Evolutionary conservation across 2,888 invertebrate genomes (phyloP), one percentile per base, ranked within the genome.

Genomic region (Cacoxenus indagator): DNA sequence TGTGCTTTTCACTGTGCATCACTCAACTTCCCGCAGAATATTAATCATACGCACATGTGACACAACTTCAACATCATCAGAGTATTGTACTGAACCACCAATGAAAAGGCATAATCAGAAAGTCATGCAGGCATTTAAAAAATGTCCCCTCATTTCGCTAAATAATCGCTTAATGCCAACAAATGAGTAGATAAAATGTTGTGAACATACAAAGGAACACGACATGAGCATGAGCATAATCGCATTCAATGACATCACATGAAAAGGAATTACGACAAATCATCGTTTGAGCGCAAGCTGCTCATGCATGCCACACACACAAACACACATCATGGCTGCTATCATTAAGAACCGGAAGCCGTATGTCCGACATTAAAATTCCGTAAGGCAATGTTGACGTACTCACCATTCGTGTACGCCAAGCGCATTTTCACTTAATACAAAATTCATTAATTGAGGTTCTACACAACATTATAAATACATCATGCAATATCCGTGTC

Each of bases 311-410:
- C 9, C 61, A 43, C 27, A 55, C 22, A 51, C 22, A 11, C n/a
- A n/a, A n/a, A n/a, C n/a, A n/a, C n/a, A 61, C 22, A 61, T 27
- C 61, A 37, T 62, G 43, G 19, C n/a, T 19, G 45, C 24, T 62
- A 62, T 62, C 61, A 62, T 62, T 62, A 62, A 43, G 17, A 22
- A 45, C 61, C 61, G 61, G 61, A 62, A 62, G 22, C 45, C n/a
- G 43, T 43, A 61, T 17, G 61, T 9, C 22, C 43, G 24, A 11
- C 19, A 43, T 43, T 43, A 43, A 43, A 22, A 61, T 51, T 51
- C 19, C 9, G 22, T 37, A 61, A n/a, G 37, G 43, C 17, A 19
- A 61, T n/a, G n/a, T 29, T 31, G 31, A 24, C 24, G 26, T 14
- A 55, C 11, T n/a, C n/a, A n/a, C n/a, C n/a, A 17, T 9, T 14